Percentiles rank a stretch among this genome's conserved stretches.
Evolutionary conservation across 30 jellyfish, hydroid and myxozoan genomes (phyloP).

Genomic region (Clytia hemisphaerica): DNA sequence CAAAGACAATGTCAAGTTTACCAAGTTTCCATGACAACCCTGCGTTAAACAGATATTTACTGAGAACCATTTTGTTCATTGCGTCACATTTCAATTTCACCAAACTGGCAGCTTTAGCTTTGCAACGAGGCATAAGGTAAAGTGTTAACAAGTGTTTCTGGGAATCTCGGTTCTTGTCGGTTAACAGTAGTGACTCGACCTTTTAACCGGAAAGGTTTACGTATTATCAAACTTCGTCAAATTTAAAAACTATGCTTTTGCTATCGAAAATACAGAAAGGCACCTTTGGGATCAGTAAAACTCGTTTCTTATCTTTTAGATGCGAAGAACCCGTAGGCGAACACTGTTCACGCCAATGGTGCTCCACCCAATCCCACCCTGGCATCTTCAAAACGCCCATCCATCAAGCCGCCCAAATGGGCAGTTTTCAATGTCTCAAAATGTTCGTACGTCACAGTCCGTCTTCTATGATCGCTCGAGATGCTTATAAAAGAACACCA

Average conservation of each 20-base stretch:
- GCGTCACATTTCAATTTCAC: constrained; percentile 34
- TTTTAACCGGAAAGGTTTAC: too few species aligned
- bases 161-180: too few species aligned
- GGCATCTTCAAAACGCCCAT: not conserved
- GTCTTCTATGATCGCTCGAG: not conserved
- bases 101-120: constrained; percentile 1
- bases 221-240: too few species aligned
- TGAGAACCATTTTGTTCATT: constrained; percentile 60
- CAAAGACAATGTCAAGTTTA: constrained; percentile 46
- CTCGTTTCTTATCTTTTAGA: not conserved
- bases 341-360: not conserved
- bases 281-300: too few species aligned
- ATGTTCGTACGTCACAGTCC: constrained; percentile 3
- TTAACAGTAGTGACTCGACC: too few species aligned
- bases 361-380: not conserved
- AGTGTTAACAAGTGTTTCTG: too few species aligned
- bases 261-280: too few species aligned
- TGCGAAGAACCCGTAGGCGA: constrained; percentile 20
- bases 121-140: constrained; percentile 9
- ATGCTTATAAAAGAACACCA: constrained; percentile 1
- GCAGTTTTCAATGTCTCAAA: constrained; percentile 1
- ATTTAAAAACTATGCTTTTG: too few species aligned
- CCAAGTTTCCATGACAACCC: constrained; percentile 46
- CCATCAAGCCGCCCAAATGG: constrained; percentile 15
- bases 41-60: constrained; percentile 43